phyloP scores from a whole-genome alignment of 2,113 vertebrate genomes.

The Cyphomyrus discorhynchus region DNA sequence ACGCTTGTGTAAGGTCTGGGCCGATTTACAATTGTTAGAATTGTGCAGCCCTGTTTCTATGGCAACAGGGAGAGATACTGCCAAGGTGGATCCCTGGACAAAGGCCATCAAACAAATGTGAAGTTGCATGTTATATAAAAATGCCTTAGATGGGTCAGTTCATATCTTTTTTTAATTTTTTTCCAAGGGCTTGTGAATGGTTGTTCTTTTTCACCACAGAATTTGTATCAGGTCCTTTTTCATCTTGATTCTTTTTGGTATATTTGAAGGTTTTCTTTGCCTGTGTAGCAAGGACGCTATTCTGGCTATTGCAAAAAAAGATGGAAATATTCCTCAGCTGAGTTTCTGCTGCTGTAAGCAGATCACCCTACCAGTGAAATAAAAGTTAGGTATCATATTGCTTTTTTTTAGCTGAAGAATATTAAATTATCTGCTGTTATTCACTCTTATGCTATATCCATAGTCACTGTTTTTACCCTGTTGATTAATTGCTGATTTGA shows the following conservation, averaged over 20 bases:
- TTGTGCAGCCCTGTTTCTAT: constrained; percentile 53
- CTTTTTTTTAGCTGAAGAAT: neutral
- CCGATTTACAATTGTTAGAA: constrained; percentile 34
- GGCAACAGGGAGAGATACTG: constrained; percentile 58
- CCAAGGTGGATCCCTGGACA: constrained; percentile 44
- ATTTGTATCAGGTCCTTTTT: neutral
- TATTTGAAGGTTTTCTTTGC: constrained; percentile 7
- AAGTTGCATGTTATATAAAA: constrained; percentile 27
- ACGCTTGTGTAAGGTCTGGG: constrained; percentile 25
- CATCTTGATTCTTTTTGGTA: neutral
- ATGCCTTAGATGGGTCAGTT: constrained; percentile 17
- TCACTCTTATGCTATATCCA: neutral
- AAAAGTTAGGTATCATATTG: neutral
- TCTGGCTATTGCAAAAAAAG: neutral
- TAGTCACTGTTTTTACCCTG: neutral
- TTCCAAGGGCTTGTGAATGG: constrained; percentile 4
- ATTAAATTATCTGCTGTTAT: neutral
- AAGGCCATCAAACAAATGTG: constrained; percentile 27
- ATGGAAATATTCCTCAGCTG: neutral
- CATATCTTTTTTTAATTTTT: neutral
- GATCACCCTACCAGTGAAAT: neutral
- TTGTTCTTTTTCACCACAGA: neutral
- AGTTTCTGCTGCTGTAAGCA: neutral
- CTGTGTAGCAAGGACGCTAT: neutral
- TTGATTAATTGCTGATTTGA: neutral